Conservation (phyloP, 2,113 vertebrate species). For the Fregetta grallaria region DNA sequence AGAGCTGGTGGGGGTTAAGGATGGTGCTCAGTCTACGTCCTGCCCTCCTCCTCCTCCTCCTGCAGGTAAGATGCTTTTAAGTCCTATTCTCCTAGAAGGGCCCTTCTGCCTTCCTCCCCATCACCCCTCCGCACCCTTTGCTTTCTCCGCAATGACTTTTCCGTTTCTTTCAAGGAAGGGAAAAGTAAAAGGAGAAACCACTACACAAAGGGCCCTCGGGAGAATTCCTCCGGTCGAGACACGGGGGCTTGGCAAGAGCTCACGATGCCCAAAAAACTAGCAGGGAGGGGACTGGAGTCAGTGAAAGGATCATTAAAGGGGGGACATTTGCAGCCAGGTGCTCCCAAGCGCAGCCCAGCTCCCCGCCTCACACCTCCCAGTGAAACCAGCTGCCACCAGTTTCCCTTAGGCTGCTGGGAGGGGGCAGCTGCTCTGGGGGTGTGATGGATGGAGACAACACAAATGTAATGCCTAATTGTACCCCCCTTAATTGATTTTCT, state of each 20-base stretch:
- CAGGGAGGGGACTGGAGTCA: not conserved
- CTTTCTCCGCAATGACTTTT: not conserved
- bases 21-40: conserved; percentile 13
- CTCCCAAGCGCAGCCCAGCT: not conserved
- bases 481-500: not conserved
- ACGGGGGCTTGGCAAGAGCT: not conserved
- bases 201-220: not conserved
- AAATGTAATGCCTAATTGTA: not conserved
- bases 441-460: not conserved
- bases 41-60: not conserved
- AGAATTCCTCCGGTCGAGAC: not conserved
- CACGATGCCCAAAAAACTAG: not conserved
- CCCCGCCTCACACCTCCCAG: not conserved
- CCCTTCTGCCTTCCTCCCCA: not conserved
- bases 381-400: not conserved
- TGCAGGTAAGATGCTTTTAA: conserved; percentile 45
- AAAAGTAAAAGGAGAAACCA: not conserved
- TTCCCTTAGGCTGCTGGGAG: not conserved
- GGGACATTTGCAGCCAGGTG: not conserved
- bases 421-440: not conserved
- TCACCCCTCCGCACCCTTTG: not conserved
- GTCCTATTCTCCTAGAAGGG: not conserved
- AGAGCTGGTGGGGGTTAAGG: not conserved
- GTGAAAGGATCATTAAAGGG: not conserved
- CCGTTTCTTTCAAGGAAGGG: not conserved